A percentile compares a stretch with the other conserved stretches of the same genome.
phyloP scores from a whole-genome alignment of 30 jellyfish, hydroid and myxozoan genomes.

The Chrysaora quinquecirrha region DNA sequence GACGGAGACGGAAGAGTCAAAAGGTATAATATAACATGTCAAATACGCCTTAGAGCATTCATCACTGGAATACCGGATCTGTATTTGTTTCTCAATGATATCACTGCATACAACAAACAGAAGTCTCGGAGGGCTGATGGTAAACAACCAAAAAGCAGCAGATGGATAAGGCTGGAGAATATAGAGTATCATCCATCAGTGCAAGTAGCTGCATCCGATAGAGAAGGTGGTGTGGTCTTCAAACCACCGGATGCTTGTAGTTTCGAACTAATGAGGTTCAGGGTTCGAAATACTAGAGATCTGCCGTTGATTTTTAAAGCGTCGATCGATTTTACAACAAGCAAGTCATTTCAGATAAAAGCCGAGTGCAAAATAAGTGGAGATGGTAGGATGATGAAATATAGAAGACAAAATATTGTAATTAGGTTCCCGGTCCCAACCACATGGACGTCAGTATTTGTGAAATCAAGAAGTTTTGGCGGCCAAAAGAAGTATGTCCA shows the following conservation, averaged over 20 bases:
- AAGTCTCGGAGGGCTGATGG: constrained; percentile 38
- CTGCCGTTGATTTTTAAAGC: constrained; percentile 72
- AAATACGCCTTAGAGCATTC: constrained; percentile 71
- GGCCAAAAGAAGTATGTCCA: constrained; percentile 63
- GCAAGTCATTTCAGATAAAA: constrained; percentile 70
- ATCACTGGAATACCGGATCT: constrained; percentile 78
- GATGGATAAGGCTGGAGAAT: constrained; percentile 63
- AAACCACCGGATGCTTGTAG: constrained; percentile 97
- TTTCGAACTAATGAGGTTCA: constrained; percentile 85
- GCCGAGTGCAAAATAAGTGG: constrained; percentile 75
- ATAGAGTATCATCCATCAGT: constrained; percentile 90
- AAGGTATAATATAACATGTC: constrained; percentile 76
- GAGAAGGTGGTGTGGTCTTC: constrained; percentile 81
- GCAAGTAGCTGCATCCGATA: constrained; percentile 23
- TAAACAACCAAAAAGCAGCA: constrained; percentile 32
- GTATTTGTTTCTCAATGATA: constrained; percentile 65
- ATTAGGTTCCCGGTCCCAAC: constrained; percentile 77
- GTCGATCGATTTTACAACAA: constrained; percentile 61
- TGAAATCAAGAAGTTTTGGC: constrained; percentile 41
- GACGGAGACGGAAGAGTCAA: constrained; percentile 86
- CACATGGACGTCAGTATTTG: constrained; percentile 83
- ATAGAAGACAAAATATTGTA: constrained; percentile 60
- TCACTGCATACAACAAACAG: constrained; percentile 40
- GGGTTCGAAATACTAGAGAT: constrained; percentile 28
- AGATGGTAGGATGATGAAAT: constrained; percentile 59